Base-by-base conservation (phyloP, 1,140 invertebrate genomes). In the Pogonomyrmex barbatus region DNA sequence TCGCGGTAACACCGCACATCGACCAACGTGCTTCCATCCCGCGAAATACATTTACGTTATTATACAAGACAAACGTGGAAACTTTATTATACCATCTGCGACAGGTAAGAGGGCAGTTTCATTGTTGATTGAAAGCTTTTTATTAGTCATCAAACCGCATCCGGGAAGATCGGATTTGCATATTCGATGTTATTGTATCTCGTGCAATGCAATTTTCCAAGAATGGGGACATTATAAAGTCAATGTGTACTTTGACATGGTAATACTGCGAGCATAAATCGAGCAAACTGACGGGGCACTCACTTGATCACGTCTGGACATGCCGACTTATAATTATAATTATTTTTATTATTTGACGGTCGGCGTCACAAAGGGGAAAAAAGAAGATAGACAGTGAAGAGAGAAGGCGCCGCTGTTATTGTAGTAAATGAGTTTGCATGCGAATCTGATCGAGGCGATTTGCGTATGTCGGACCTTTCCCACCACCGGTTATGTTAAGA, bases 141-240 rank as follows among this genome's bases (percentile, higher is more conserved):
- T 2, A 82, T 58, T 73, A 83, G 6, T 75, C 12, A 75, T 45
- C 54, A 83, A 62, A 50, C 42, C n/a, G 50, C 36, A 47, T 12
- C 65, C 4, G 45, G 0, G 17, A 24, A 2, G 14, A 60, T 39
- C 2, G 10, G 17, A 83, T 83, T 60, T 75, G 45, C 45, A 83
- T 83, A 83, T 75, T 60, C n/a, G 33, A 83, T 73, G 10, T 62
- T 50, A 83, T 60, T 75, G 52, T 54, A 73, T 73, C 17, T 73
- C 33, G 39, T 17, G 30, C 30, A 42, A 45, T 5, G 24, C 4
- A 71, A 75, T 75, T 50, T 83, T 75, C 12, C 68, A 75, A 60
- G 68, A 83, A 62, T 47, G 4, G 2, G 47, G 5, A 60, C 8
- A 83, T 60, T 60, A 83, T n/a, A 83, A 83, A 75, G 42, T 83